A percentile compares a stretch with the other conserved stretches of the same genome.
Conservation (phyloP, 2,113 vertebrate species). For the Psophia crepitans region DNA sequence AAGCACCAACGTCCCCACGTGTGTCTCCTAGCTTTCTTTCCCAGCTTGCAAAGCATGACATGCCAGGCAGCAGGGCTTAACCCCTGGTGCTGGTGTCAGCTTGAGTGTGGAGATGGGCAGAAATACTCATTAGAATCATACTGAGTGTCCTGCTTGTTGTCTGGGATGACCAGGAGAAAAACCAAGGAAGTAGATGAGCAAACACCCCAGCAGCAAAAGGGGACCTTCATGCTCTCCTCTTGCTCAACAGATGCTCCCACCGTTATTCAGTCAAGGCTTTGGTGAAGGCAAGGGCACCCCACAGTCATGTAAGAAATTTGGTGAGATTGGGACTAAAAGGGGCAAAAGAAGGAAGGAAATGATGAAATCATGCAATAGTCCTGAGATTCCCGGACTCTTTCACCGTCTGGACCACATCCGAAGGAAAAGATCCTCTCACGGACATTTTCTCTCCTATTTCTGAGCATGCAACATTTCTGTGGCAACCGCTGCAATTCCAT, state of each 20-base stretch:
- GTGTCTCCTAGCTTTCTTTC: not conserved
- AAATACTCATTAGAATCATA: not conserved
- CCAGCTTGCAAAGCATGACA: not conserved
- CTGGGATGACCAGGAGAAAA: not conserved
- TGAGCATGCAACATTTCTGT: constrained; percentile 62
- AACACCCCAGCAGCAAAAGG: not conserved
- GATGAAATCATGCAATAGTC: constrained; percentile 44
- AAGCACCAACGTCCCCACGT: not conserved
- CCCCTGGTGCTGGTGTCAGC: not conserved
- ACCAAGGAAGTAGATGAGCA: not conserved
- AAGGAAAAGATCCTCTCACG: constrained; percentile 36
- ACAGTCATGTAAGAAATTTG: constrained; percentile 28
- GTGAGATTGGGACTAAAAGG: constrained; percentile 15
- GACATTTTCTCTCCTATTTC: constrained; percentile 23
- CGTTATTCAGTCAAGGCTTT: not conserved
- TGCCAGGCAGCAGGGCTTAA: not conserved
- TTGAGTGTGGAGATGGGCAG: not conserved
- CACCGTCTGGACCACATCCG: constrained; percentile 55
- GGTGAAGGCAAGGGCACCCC: not conserved
- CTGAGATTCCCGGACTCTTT: constrained; percentile 10
- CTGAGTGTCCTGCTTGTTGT: not conserved
- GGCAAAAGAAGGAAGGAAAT: constrained; percentile 39
- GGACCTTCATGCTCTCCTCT: not conserved
- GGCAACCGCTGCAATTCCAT: constrained; percentile 61
- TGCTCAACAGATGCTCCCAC: not conserved